A percentile compares a stretch with the other conserved stretches of the same genome.
Conservation (phyloP, 2,113 vertebrate species). For the Oncorhynchus tshawytscha region DNA sequence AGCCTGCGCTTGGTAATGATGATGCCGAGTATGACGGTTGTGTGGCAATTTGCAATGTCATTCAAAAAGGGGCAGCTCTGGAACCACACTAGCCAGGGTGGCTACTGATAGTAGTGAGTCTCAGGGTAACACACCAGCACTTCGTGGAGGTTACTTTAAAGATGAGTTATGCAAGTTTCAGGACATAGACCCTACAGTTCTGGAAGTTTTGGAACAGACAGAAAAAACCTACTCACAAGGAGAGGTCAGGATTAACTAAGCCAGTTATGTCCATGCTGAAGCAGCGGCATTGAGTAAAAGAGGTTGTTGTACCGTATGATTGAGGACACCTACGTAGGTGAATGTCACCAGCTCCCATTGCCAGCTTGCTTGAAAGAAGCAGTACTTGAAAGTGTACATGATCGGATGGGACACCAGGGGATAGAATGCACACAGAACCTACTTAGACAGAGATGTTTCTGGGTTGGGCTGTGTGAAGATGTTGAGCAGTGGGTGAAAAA, state of each 20-base stretch:
- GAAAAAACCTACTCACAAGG: background rate
- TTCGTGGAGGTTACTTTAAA: constrained; percentile 8
- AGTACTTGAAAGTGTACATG: constrained; percentile 16
- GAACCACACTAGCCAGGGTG: background rate
- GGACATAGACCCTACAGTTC: background rate
- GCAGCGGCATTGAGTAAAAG: background rate
- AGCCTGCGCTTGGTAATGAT: background rate
- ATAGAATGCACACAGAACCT: constrained; percentile 5
- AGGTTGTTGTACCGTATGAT: constrained; percentile 14
- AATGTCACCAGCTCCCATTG: constrained; percentile 9
- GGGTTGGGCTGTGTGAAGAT: constrained; percentile 3
- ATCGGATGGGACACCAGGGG: constrained; percentile 13
- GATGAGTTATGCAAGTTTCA: background rate
- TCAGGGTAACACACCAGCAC: constrained; percentile 12
- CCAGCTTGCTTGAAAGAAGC: constrained; percentile 7
- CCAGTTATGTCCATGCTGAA: background rate
- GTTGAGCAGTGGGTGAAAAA: constrained; percentile 10
- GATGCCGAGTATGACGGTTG: constrained; percentile 22
- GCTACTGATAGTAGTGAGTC: background rate
- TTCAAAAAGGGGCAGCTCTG: constrained; percentile 16
- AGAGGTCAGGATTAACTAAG: background rate
- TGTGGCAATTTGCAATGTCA: constrained; percentile 32
- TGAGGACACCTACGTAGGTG: background rate
- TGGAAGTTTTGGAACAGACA: constrained; percentile 2
- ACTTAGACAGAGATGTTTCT: background rate